A percentile compares a stretch with the other conserved stretches of the same genome.
Evolutionary conservation across 64 coral and sea anemone species (phyloP).

Genomic region (Pocillopora damicornis): DNA sequence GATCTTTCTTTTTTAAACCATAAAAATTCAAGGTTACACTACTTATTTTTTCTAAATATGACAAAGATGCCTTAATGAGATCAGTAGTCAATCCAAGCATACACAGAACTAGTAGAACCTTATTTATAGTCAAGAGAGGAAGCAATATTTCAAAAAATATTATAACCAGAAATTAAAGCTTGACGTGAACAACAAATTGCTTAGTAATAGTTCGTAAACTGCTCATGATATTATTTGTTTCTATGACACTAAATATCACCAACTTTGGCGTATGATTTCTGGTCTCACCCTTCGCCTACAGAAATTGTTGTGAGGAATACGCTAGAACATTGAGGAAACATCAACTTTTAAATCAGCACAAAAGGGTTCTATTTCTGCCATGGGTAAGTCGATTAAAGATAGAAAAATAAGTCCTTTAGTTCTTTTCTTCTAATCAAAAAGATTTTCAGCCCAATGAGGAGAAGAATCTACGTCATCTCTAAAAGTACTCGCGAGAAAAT

Average conservation of each 20-base stretch:
- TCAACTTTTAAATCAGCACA: no score
- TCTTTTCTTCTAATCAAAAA: background rate
- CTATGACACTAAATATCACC: background rate
- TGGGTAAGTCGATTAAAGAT: background rate
- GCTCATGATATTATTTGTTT: background rate
- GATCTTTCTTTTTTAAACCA: background rate
- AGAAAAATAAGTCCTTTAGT: background rate
- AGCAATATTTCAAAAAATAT: conserved; percentile 27
- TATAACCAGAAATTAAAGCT: background rate
- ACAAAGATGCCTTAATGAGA: background rate
- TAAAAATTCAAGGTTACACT: no score
- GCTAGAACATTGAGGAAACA: no score
- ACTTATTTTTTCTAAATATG: no score
- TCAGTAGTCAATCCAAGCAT: background rate
- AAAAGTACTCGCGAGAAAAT: background rate
- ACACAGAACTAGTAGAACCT: background rate
- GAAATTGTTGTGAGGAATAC: no score
- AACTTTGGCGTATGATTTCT: background rate
- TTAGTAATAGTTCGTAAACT: background rate
- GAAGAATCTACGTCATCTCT: background rate
- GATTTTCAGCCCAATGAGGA: background rate
- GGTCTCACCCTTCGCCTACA: no score
- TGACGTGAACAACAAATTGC: conserved; percentile 12
- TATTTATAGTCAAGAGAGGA: background rate
- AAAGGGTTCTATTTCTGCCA: no score